phyloP scores from a whole-genome alignment of 2,888 invertebrate species.

The Ophion ventricosus region DNA sequence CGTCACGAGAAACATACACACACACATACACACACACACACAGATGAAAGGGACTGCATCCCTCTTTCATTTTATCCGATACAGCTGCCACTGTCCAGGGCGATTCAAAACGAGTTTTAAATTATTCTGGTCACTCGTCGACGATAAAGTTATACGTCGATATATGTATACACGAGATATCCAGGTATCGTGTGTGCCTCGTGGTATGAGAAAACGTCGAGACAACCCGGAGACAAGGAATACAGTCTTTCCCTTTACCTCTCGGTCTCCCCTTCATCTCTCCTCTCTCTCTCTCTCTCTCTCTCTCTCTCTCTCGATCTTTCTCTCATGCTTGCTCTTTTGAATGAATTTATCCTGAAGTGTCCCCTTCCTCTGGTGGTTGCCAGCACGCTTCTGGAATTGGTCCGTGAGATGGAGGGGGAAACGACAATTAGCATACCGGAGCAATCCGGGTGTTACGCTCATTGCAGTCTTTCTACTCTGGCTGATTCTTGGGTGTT shows the following conservation, averaged over 20 bases:
- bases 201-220: conserved; percentile 55
- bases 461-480: conserved; percentile 32
- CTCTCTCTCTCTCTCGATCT: neutral
- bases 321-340: conserved; percentile 23
- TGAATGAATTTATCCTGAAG: conserved; percentile 59
- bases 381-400: conserved; percentile 54
- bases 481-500: conserved; percentile 35
- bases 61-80: conserved; percentile 45
- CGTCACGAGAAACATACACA: conserved; percentile 25
- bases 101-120: conserved; percentile 62
- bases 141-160: conserved; percentile 62
- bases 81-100: conserved; percentile 51
- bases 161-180: conserved; percentile 43
- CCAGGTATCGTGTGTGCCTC: conserved; percentile 38
- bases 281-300: neutral
- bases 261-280: neutral
- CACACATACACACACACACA: neutral
- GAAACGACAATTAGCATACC: conserved; percentile 62
- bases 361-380: conserved; percentile 27
- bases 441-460: conserved; percentile 64
- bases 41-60: conserved; percentile 29
- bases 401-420: conserved; percentile 25
- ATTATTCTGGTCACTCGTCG: conserved; percentile 62
- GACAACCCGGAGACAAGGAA: conserved; percentile 62
- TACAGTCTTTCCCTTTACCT: conserved; percentile 27